Evolutionary conservation across 2,797 vertebrate genomes (phyloP), one percentile per base, ranked within the genome.

Genomic region (Margarornis squamiger): DNA sequence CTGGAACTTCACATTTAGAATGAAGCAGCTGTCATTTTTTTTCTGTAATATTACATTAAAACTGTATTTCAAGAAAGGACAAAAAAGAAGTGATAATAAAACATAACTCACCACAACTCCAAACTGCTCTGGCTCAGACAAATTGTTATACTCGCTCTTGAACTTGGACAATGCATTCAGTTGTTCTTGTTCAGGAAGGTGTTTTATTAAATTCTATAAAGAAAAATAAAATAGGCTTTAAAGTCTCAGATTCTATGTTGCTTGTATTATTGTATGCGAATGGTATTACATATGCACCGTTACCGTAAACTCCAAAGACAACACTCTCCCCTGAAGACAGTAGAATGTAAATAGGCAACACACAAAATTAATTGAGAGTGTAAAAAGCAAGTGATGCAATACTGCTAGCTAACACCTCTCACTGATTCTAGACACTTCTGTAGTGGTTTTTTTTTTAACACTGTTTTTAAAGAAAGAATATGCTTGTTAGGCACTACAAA

Each of bases 91-190:
- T 16, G 43, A 29, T 70, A 95, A 86, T 36, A 38, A 73, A 83
- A 36, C 18, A 17, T 20, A 72, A 98, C 99, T 99, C 93, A 99
- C 99, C 98, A 99, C 98, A 93, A 99, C 97, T 80, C 98, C 99
- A 97, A 99, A 99, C 96, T 99, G 99, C 93, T 99, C 99, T 0
- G 99, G 99, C 93, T 99, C 99, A 77, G 99, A 99, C 84, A 99
- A 98, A 97, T 97, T 98, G 83, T 97, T 92, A 85, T 99, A 99
- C 78, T 99, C 98, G 1, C 92, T 98, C 97, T 98, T 98, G 92
- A 98, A 98, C 82, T 98, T 99, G 83, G 98, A 98, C 97, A 99
- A 95, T 10, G 98, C 96, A 57, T 98, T 98, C 54, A 99, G 96
- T 82, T 99, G 99, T 72, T 99, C 98, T 98, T 99, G 98, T 92